Base-by-base conservation (phyloP, 2,797 vertebrate species). In the Poliocrania exsul region DNA sequence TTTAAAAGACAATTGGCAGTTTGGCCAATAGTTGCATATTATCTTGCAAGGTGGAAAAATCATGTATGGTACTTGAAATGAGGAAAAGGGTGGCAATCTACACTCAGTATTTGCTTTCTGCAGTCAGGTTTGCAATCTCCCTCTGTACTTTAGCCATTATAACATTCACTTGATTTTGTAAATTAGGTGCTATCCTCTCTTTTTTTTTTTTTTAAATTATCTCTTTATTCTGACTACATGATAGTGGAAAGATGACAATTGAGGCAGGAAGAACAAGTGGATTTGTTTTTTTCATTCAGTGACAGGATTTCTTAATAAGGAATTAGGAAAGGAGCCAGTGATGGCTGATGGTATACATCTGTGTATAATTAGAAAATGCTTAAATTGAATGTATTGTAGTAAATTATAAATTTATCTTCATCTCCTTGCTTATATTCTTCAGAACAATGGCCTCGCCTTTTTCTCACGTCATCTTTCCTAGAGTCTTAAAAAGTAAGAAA, bases 1-100 rank as follows among this genome's bases (percentile, higher is more conserved):
- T 93, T 93, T 92, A 80, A 80, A 87, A 94, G 61, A 91, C 82
- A 79, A 46, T 51, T 78, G 81, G 56, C 50, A 87, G 25, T 75
- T 92, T 25, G 51, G 58, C 33, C 64, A 94, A 73, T 91, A 92
- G 60, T 56, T 56, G 66, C 75, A 77, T 83, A 46, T 58, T 53
- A 38, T 75, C 46, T 96, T 93, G 46, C 38, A 67, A 80, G 80
- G 53, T 38, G 54, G 20, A 95, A 88, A 77, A 85, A 58, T 50
- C 16, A 58, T 29, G 15, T 15, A 7, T 24, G 19, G 38, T 11
- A 5, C 24, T 82, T 67, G 28, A 83, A 83, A 81, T 24, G 26
- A 78, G 53, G 42, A 31, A 42, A 51, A 65, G 6, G 1, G 4
- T 13, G 9, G 31, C 31, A 75, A 18, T 64, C 31, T 49, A 8